A percentile compares a stretch with the other conserved stretches of the same genome.
These are phyloP conservation scores for Hypotaenidia philippensis DNA, from an alignment of 2,797 vertebrate genomes.

Conservation along the genomic window DNA sequence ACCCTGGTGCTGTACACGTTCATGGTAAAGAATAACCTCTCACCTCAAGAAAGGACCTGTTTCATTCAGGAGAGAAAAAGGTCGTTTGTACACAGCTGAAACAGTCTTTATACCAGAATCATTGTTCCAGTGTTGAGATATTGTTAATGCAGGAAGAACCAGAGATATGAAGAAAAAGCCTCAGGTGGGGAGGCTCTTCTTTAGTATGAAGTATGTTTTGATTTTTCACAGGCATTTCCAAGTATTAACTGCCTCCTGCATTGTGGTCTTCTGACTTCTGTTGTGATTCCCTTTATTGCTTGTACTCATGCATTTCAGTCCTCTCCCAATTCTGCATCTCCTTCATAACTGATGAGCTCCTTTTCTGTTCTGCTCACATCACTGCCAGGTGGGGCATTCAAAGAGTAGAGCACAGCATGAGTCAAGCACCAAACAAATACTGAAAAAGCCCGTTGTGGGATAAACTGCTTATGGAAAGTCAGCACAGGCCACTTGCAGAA, in stretches of 20 bases:
- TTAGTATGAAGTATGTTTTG: background rate
- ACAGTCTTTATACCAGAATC: background rate
- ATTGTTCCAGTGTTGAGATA: background rate
- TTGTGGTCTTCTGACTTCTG: background rate
- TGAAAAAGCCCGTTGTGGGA: background rate
- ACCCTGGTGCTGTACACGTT: background rate
- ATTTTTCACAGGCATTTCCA: background rate
- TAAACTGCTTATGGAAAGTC: background rate
- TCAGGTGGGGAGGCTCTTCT: background rate
- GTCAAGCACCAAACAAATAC: background rate
- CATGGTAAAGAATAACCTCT: background rate
- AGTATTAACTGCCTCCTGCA: background rate
- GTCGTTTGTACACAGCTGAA: background rate
- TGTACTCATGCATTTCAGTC: background rate
- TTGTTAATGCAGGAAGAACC: background rate
- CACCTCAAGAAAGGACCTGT: background rate
- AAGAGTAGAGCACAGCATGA: background rate
- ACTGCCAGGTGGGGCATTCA: background rate
- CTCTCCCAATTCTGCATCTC: background rate
- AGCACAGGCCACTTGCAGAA: accelerated
- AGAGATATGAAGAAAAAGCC: background rate
- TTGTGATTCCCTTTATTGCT: background rate
- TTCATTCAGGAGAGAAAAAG: background rate
- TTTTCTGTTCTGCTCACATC: background rate
- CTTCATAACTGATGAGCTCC: background rate